Evolutionary conservation across 2,888 invertebrate genomes (phyloP), one percentile per base, ranked within the genome.

Genomic region (Dryomyza anilis): DNA sequence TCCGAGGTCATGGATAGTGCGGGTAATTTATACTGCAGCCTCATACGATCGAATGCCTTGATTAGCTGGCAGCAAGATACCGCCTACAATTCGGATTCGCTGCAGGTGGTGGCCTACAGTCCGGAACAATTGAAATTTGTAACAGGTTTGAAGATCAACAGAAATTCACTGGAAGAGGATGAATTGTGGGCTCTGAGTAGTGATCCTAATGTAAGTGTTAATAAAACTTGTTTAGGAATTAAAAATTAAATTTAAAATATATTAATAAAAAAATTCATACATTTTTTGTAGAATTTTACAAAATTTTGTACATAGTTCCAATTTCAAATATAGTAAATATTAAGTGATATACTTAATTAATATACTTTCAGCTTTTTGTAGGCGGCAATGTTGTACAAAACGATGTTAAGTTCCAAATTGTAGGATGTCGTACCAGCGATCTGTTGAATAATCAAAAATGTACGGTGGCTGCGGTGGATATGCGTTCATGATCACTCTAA

Each of bases 21-120:
- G 55, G 92, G 92, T 0, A 85, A 91, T 64, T 81, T 92, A 69
- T 92, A 87, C 77, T 93, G 89, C 75, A 92, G 92, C 0, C 78
- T 90, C 3, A 85, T 90, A 82, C 85, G 87, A 1, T 87, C 90
- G 12, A 87, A 89, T 5, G 87, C 90, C n/a, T 85, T 93, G 43
- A 88, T 86, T 71, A 91, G 91, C 72, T 93, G 92, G 91, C 89
- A 91, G 74, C 87, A 88, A 3, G 85, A 83, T 0, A 86, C 86
- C 0, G 86, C 88, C 39, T 92, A 87, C 72, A 86, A 87, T 1
- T 85, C 85, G 56, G 78, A 80, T 64, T 74, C 75, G 61, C 70
- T 80, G 84, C 85, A 70, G 75, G 87, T 4, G 73, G 87, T 67
- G 21, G 88, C 87, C 4, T 78, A 86, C n/a, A 86, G 91, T 74